Evolutionary conservation across 2,113 vertebrate species (phyloP).

Genomic region (Aegypius monachus): DNA sequence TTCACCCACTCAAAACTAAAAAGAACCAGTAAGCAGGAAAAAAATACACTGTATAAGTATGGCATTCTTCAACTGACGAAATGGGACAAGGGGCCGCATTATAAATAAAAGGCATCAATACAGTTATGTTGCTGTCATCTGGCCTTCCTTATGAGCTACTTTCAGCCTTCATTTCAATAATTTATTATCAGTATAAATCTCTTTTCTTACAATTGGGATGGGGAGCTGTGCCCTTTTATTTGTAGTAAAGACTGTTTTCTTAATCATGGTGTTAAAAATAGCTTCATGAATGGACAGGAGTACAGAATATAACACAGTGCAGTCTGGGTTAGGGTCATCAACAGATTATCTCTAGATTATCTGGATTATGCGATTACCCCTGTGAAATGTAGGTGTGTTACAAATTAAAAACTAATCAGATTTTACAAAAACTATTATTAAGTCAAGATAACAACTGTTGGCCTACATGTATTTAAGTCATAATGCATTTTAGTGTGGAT

Average conservation of each 20-base stretch:
- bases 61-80: not conserved
- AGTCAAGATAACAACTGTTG: not conserved
- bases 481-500: not conserved
- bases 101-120: not conserved
- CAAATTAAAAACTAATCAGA: slow-evolving; percentile 51
- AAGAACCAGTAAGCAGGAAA: not conserved
- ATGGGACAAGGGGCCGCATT: not conserved
- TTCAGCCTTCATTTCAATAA: not conserved
- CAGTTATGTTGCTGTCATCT: not conserved
- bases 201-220: not conserved
- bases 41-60: fast-evolving
- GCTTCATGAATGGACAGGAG: not conserved
- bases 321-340: not conserved
- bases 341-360: slow-evolving; percentile 24
- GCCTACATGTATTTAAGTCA: not conserved
- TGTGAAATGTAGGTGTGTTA: slow-evolving; percentile 17
- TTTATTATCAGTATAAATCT: not conserved
- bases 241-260: not conserved
- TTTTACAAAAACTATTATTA: not conserved
- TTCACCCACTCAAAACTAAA: not conserved
- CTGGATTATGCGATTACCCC: slow-evolving; percentile 12
- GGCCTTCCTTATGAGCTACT: not conserved
- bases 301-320: not conserved
- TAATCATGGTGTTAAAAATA: slow-evolving; percentile 27
- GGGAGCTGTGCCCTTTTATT: not conserved